Evolutionary conservation across 2,113 vertebrate species (phyloP), one percentile per base, ranked within the genome.

Genomic region (Thamnophis sirtalis): DNA sequence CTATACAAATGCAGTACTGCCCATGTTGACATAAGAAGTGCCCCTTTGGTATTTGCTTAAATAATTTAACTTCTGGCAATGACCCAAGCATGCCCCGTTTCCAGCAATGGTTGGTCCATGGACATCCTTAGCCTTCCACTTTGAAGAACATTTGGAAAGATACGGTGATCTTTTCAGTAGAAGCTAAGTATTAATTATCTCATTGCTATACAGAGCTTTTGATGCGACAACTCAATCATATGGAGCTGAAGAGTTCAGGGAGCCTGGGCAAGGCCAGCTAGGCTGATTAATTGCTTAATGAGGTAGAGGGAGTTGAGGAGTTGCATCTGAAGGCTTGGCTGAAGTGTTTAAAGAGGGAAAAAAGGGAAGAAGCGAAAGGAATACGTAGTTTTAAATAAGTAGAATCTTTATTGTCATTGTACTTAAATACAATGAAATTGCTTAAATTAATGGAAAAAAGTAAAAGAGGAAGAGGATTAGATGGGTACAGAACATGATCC

Each of bases 201-300:
- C 91, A 86, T 89, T 89, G 91, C 51, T 89, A 56, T 86, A 85
- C 38, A 86, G 91, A 86, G 15, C 73, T 86, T 89, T 49, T 92
- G 91, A 89, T 84, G 84, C 6, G 48, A 60, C 55, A 85, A 89
- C 60, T 92, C 91, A 92, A 92, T 92, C 91, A 92, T 80, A 86
- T 89, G 88, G n/a, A 63, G 91, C 80, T 89, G 91, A 89, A 89
- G 91, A 88, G 88, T 92, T 92, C 89, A 92, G 55, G 43, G 73
- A 85, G 73, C 87, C 80, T 63, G 51, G 73, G 88, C 91, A 63
- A 86, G 91, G 91, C 87, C 91, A 86, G 91, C 88, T 60, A 92
- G 88, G 54, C 73, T 92, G 91, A 92, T 92, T 92, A 92, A 92
- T 89, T 89, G 88, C 87, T 89, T 92, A 92, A 92, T 92, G 91